A percentile compares a stretch with the other conserved stretches of the same genome.
Conservation (phyloP, 2,888 invertebrate species). For the Yponomeuta malinellus region DNA sequence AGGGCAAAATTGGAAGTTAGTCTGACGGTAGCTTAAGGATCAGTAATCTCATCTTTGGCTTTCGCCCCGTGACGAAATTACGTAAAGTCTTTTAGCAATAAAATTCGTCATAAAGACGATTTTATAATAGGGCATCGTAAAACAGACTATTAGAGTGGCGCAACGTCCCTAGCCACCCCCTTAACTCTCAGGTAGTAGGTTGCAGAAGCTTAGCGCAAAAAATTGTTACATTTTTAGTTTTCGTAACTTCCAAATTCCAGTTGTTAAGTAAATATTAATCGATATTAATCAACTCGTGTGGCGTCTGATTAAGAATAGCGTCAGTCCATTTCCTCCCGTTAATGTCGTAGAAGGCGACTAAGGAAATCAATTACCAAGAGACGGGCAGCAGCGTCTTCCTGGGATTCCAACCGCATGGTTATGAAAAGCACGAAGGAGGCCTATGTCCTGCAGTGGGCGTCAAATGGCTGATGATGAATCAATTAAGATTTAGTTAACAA, state of each 20-base stretch:
- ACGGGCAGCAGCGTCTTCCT: too few relatives aligned
- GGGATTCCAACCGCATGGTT: too few relatives aligned
- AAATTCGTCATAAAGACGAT: constrained; percentile 70
- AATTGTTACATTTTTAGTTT: not conserved
- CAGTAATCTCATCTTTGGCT: constrained; percentile 61
- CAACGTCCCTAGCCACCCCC: constrained; percentile 34
- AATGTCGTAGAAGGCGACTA: too few relatives aligned
- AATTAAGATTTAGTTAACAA: too few relatives aligned
- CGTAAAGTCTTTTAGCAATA: constrained; percentile 72
- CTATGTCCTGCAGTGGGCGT: too few relatives aligned
- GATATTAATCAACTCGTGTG: too few relatives aligned
- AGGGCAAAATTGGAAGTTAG: not conserved
- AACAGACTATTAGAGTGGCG: constrained; percentile 49
- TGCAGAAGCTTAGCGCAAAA: not conserved
- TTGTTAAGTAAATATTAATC: too few relatives aligned
- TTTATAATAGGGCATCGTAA: constrained; percentile 71
- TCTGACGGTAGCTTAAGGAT: constrained; percentile 32
- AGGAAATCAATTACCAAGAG: too few relatives aligned
- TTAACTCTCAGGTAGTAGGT: constrained; percentile 19
- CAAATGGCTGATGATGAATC: too few relatives aligned
- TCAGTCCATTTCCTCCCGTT: too few relatives aligned
- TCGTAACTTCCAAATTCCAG: not conserved
- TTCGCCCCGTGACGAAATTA: constrained; percentile 66
- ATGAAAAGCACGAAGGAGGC: too few relatives aligned
- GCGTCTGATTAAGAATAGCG: too few relatives aligned